These are phyloP conservation scores for Caenorhabditis imperialis DNA, from an alignment of 2,888 invertebrate genomes.

Conservation along the genomic window DNA sequence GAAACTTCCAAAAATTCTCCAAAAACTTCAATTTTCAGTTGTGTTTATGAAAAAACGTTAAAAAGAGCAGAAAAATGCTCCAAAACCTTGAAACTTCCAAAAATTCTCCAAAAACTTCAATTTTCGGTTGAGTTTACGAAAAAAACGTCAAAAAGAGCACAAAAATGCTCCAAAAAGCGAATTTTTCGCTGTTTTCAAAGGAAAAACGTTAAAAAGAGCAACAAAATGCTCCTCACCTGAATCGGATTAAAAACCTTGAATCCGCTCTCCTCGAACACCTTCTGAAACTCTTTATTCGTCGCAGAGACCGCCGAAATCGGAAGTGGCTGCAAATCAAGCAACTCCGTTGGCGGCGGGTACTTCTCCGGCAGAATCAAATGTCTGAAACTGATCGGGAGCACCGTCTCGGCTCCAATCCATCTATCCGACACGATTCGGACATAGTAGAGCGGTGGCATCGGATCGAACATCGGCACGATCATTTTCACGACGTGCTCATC, in stretches of 20 bases:
- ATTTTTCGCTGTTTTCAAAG: background rate
- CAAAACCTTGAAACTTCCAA: no score
- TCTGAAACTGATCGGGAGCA: constrained; percentile 93
- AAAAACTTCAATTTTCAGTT: no score
- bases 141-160: no score
- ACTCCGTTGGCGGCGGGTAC: constrained; percentile 96
- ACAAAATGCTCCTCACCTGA: background rate
- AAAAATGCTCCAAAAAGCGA: no score
- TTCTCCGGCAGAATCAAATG: constrained; percentile 98
- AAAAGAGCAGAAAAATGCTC: no score
- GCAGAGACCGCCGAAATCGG: constrained; percentile 88
- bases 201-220: background rate
- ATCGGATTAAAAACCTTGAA: constrained; percentile 86
- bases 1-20: no score
- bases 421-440: constrained; percentile 83
- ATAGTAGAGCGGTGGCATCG: constrained; percentile 97
- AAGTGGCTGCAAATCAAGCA: constrained; percentile 94
- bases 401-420: constrained; percentile 80
- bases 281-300: constrained; percentile 89
- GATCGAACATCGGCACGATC: constrained; percentile 98
- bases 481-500: constrained; percentile 98
- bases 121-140: no score
- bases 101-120: no score
- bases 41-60: no score
- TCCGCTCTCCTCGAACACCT: constrained; percentile 86